Base-by-base conservation (phyloP, 1,140 invertebrate genomes). In the Sycophila sp. region DNA sequence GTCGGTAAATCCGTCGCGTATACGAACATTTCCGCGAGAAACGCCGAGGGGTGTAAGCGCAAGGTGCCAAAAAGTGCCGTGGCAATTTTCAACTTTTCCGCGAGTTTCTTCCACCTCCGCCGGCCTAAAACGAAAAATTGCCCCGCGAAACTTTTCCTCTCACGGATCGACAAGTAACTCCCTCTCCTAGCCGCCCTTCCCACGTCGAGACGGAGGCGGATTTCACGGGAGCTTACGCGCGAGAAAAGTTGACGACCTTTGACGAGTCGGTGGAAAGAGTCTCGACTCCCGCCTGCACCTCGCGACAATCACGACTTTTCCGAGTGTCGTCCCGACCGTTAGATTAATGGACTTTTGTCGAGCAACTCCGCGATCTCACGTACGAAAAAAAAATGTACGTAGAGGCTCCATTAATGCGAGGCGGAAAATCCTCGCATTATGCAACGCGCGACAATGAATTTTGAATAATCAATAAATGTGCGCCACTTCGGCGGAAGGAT, bases 1-100 rank as follows among this genome's bases (percentile, higher is more conserved):
- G 6, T 28, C 0, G 36, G 19, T 42, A 47, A 62, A 47, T 28
- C 40, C 55, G 49, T 19, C 36, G 26, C 49, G 30, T 13, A 13
- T 0, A 4, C n/a, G 8, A 28, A 30, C 24, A 26, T 15, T 7
- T n/a, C 2, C 36, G 58, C 13, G 32, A 59, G 38, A 42, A 58
- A n/a, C 28, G 51, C 30, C 56, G 47, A 63, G 49, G 40, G 63
- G 75, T 28, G 17, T 2, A 8, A 63, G 81, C 80, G 69, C 77
- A 79, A 78, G 76, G 73, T 81, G 77, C 71, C 75, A 68, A 78
- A 63, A 62, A 62, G n/a, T 22, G 24, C n/a, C 74, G 76, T 79
- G 77, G 76, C 79, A 77, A 84, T 82, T 80, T 80, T 80, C 76
- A 84, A 85, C 80, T 81, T 84, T 83, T 79, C 77, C 77, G 77